Evolutionary conservation across 2,797 vertebrate genomes (phyloP).

Genomic region (Hyperoplus lanceolatus): DNA sequence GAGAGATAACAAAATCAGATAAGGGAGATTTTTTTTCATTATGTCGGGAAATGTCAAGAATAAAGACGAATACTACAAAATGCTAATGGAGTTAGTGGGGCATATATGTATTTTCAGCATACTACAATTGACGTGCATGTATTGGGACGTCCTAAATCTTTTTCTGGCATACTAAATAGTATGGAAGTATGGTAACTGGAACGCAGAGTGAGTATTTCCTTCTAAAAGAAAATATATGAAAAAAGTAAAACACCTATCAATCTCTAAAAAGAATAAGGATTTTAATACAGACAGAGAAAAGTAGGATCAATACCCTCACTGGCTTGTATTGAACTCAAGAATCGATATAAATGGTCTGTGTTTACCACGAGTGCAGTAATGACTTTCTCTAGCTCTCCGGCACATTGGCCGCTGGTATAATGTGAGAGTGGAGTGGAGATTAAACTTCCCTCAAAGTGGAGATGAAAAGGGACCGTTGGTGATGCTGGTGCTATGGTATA

Average conservation of each 20-base stretch:
- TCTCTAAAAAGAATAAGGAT: conserved; percentile 61
- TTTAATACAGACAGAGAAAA: conserved; percentile 62
- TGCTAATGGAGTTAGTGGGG: no score
- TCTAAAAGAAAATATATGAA: conserved; percentile 29
- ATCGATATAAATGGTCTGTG: conserved; percentile 81
- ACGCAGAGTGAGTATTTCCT: neutral
- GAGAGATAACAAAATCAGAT: no score
- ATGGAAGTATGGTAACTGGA: no score
- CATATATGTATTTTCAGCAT: no score
- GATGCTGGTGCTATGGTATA: no score
- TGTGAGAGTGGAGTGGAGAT: conserved; percentile 65
- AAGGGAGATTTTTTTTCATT: conserved; percentile 39
- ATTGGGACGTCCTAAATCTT: no score
- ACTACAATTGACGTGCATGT: no score
- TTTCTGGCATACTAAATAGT: no score
- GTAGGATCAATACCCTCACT: conserved; percentile 71
- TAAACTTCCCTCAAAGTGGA: conserved; percentile 50
- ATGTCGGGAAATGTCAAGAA: no score
- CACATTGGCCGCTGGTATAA: conserved; percentile 66
- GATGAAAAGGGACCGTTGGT: conserved; percentile 22
- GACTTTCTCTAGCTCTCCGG: conserved; percentile 63
- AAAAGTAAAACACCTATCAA: conserved; percentile 40
- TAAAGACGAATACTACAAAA: no score
- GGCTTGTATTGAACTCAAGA: conserved; percentile 73
- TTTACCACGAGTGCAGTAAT: conserved; percentile 76